A percentile compares a stretch with the other conserved stretches of the same genome.
These are phyloP conservation scores for Corythucha ciliata DNA, from an alignment of 2,888 invertebrate genomes.

Conservation along the genomic window DNA sequence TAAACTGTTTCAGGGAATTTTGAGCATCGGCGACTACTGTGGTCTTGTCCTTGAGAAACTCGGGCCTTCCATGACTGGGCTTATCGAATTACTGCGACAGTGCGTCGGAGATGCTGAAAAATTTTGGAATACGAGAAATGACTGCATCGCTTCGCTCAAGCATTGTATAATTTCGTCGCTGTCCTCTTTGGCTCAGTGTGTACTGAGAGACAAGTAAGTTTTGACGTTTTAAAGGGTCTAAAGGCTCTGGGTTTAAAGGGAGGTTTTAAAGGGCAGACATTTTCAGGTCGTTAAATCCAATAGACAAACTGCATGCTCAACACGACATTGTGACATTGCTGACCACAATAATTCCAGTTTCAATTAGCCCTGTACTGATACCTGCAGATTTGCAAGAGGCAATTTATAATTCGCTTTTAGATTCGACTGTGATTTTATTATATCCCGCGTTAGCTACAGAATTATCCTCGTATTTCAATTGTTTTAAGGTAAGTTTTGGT, in stretches of 20 bases:
- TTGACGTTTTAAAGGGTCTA: too few relatives aligned
- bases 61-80: slow-evolving; percentile 18
- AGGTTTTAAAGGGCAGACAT: too few relatives aligned
- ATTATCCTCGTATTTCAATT: slow-evolving; percentile 24
- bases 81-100: slow-evolving; percentile 19
- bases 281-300: slow-evolving; percentile 26
- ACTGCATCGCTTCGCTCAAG: slow-evolving; percentile 15
- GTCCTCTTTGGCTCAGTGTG: background rate
- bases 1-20: slow-evolving; percentile 2
- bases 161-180: slow-evolving; percentile 16
- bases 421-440: slow-evolving; percentile 27
- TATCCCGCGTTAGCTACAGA: slow-evolving; percentile 26
- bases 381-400: slow-evolving; percentile 24
- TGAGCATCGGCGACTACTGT: slow-evolving; percentile 26
- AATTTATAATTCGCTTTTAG: slow-evolving; percentile 25
- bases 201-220: slow-evolving; percentile 17
- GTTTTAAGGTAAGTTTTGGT: slow-evolving; percentile 28
- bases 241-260: too few relatives aligned
- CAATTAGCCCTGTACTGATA: slow-evolving; percentile 16
- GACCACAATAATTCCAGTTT: slow-evolving; percentile 21
- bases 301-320: slow-evolving; percentile 24
- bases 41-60: slow-evolving; percentile 24
- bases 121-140: slow-evolving; percentile 22
- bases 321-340: slow-evolving; percentile 19
- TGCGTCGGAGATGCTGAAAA: slow-evolving; percentile 15